phyloP scores from a whole-genome alignment of 2,797 vertebrate genomes.

The Pagetopsis macropterus region DNA sequence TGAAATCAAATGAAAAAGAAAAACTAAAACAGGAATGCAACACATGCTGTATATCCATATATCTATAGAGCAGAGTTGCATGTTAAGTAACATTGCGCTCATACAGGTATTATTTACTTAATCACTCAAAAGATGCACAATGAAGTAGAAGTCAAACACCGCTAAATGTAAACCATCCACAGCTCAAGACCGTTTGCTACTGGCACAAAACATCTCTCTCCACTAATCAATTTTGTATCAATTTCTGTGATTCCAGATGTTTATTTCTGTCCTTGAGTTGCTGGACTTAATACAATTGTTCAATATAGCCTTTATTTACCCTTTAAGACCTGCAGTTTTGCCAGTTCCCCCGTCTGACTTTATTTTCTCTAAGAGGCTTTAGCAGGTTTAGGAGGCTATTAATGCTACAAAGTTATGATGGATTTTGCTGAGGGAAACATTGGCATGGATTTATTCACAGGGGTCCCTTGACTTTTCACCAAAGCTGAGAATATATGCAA shows the following conservation, averaged over 20 bases:
- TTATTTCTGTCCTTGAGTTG: constrained; percentile 40
- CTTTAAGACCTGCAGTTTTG: too few species aligned
- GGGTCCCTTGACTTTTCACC: too few species aligned
- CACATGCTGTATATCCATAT: background rate
- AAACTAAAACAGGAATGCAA: background rate
- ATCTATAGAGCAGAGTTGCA: background rate
- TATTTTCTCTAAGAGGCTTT: too few species aligned
- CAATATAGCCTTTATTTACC: constrained; percentile 3
- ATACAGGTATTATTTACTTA: constrained; percentile 28
- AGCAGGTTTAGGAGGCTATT: too few species aligned
- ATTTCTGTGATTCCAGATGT: constrained; percentile 27
- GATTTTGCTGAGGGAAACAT: too few species aligned
- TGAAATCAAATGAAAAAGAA: background rate
- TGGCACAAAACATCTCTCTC: background rate
- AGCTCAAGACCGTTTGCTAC: constrained; percentile 30
- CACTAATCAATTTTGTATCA: constrained; percentile 54
- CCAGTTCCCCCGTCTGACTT: too few species aligned
- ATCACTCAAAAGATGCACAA: constrained; percentile 12
- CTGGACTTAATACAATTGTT: constrained; percentile 36
- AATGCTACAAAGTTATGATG: too few species aligned
- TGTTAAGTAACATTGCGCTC: constrained; percentile 9
- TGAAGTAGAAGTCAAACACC: constrained; percentile 17
- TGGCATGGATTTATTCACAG: too few species aligned
- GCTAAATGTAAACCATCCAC: constrained; percentile 16
- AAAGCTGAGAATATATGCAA: background rate